Evolutionary conservation across 2,888 invertebrate species (phyloP), one percentile per base, ranked within the genome.

Genomic region (Bombylius major): DNA sequence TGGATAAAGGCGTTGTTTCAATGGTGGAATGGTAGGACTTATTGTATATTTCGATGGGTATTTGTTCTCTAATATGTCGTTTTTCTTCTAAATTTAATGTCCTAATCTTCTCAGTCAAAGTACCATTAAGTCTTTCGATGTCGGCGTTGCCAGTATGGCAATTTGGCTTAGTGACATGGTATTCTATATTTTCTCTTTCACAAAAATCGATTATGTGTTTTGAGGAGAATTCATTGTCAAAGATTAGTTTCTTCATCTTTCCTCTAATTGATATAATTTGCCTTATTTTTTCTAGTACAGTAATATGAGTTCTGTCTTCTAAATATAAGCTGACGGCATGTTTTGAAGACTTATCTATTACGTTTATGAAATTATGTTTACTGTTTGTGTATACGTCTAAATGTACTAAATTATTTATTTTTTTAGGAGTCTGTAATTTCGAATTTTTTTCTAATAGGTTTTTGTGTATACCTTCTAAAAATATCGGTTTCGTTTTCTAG

Each of bases 81-180:
- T 52, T 52, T 39, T 56, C 56, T 56, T 53, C 53, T 47, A 53
- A 33, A 36, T 53, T 53, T 32, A 53, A 12, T 13, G 47, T 4
- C 44, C 53, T 53, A 47, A 46, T 46, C 33, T 53, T 53, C 34
- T 53, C 53, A 5, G 47, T 53, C 47, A 53, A 39, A 7, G 47
- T 53, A 11, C 57, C 47, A 14, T 6, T 44, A 48, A 55, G 57
- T 5, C 51, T 48, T 45, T 57, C 44, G 7, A 50, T 44, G 55
- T 57, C 54, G 9, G 51, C 50, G 4, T 48, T 34, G 11, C 39
- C 39, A 11, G 39, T 42, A 42, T 42, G n/a, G 5, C 48, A 7
- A 36, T 36, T 36, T 7, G 34, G 34, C 8, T 34, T 13, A 5
- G 44, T 44, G 5, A 5, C 11, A 12, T 44, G 44, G 44, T 44